These are phyloP conservation scores for Eurois occulta DNA, from an alignment of 2,888 invertebrate genomes.

Conservation along the genomic window DNA sequence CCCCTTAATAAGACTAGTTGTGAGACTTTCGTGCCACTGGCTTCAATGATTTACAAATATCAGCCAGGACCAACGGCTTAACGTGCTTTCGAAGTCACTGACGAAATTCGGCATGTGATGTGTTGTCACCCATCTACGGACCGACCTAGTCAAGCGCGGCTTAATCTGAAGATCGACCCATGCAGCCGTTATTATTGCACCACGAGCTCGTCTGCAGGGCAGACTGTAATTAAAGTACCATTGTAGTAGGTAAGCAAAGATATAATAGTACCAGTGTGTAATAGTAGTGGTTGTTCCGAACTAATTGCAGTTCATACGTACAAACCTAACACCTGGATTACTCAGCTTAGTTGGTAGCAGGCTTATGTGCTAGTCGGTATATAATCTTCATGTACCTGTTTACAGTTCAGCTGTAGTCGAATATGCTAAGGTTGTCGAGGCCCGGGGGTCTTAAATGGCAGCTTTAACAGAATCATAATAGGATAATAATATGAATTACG, in stretches of 20 bases:
- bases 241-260: neutral
- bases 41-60: neutral
- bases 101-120: neutral
- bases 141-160: neutral
- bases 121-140: neutral
- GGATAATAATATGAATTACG: too few relatives aligned
- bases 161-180: neutral
- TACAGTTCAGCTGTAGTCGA: conserved; percentile 4
- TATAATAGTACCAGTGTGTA: neutral
- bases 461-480: too few relatives aligned
- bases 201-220: neutral
- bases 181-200: neutral
- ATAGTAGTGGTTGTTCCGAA: neutral
- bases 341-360: neutral
- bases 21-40: too few relatives aligned
- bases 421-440: conserved; percentile 14
- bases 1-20: too few relatives aligned
- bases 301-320: conserved; percentile 6
- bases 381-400: conserved; percentile 25
- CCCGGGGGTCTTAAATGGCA: too few relatives aligned
- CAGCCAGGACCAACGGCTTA: neutral
- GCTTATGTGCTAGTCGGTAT: conserved; percentile 17
- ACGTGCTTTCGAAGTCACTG: neutral
- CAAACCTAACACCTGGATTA: conserved; percentile 5
- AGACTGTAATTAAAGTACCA: neutral